Percentiles rank a stretch among this genome's conserved stretches.
Evolutionary conservation across 2,113 vertebrate species (phyloP).

Genomic region (Hypanus sabinus): DNA sequence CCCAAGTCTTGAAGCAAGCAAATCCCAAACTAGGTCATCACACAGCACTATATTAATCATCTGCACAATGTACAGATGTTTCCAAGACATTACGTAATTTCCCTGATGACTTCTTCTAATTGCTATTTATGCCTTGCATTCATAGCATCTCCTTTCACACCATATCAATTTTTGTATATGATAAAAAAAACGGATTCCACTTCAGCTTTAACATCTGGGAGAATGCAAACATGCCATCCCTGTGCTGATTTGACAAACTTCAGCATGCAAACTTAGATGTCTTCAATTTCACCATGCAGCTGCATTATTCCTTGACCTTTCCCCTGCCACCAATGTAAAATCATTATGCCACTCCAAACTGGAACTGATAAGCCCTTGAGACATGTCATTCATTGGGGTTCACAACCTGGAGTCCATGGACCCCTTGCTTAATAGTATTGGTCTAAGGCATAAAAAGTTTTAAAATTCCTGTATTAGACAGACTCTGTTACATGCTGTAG

Average conservation of each 20-base stretch:
- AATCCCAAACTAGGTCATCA: slow-evolving; percentile 7
- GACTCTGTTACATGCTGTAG: too few relatives aligned
- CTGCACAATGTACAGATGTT: slow-evolving; percentile 34
- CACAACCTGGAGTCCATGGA: too few relatives aligned
- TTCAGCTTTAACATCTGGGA: background rate
- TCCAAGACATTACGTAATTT: slow-evolving; percentile 27
- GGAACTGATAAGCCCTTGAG: too few relatives aligned
- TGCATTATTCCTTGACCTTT: background rate
- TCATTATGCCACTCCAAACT: background rate
- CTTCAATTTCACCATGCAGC: background rate
- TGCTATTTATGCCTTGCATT: slow-evolving; percentile 22
- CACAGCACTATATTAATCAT: slow-evolving; percentile 19
- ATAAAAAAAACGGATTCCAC: background rate
- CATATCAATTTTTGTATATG: background rate
- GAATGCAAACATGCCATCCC: background rate
- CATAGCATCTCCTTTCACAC: background rate
- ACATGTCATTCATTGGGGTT: too few relatives aligned
- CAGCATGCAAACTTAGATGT: background rate
- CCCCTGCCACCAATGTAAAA: background rate
- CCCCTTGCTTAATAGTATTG: too few relatives aligned
- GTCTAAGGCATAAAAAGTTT: too few relatives aligned
- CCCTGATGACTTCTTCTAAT: slow-evolving; percentile 23
- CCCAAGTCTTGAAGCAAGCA: background rate
- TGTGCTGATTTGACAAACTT: background rate
- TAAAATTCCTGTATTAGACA: too few relatives aligned